Evolutionary conservation across 2,888 invertebrate species (phyloP).

Genomic region (Drosophila greeni): DNA sequence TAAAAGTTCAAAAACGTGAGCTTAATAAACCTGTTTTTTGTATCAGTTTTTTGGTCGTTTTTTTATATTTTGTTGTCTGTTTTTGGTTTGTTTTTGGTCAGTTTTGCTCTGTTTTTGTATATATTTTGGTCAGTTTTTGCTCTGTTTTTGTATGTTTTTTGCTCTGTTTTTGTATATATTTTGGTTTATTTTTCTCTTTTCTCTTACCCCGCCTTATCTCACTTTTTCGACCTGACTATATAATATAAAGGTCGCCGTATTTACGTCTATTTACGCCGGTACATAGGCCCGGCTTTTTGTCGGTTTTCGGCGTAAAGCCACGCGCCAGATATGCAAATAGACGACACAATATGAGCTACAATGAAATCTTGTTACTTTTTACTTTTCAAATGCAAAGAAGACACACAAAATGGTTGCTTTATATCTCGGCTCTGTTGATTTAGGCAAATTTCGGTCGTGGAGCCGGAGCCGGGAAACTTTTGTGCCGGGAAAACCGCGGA

Average conservation of each 20-base stretch:
- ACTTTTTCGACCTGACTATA: slow-evolving; percentile 18
- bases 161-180: slow-evolving; percentile 6
- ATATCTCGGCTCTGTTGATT: slow-evolving; percentile 57
- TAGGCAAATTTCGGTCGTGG: slow-evolving; percentile 71
- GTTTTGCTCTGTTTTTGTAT: slow-evolving; percentile 6
- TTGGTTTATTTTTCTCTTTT: slow-evolving; percentile 18
- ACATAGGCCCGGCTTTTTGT: background rate
- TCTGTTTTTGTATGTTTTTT: slow-evolving; percentile 23
- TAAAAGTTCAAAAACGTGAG: slow-evolving; percentile 46
- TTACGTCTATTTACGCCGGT: slow-evolving; percentile 28
- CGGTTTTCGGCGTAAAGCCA: slow-evolving; percentile 25
- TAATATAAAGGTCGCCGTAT: slow-evolving; percentile 20
- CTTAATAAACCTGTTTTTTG: slow-evolving; percentile 44
- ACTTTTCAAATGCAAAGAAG: slow-evolving; percentile 60
- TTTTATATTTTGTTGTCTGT: slow-evolving; percentile 13
- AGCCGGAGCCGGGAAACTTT: slow-evolving; percentile 26
- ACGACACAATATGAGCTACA: slow-evolving; percentile 37
- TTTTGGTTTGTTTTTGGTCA: slow-evolving; percentile 25
- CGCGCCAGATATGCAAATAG: slow-evolving; percentile 48
- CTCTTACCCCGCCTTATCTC: background rate
- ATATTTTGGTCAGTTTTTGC: slow-evolving; percentile 16
- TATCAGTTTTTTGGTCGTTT: slow-evolving; percentile 14
- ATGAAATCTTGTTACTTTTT: slow-evolving; percentile 44
- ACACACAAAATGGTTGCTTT: slow-evolving; percentile 36
- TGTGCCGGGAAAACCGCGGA: slow-evolving; percentile 12